Evolutionary conservation across 2,888 invertebrate species (phyloP).

Genomic region (Ornithoptera priamus): DNA sequence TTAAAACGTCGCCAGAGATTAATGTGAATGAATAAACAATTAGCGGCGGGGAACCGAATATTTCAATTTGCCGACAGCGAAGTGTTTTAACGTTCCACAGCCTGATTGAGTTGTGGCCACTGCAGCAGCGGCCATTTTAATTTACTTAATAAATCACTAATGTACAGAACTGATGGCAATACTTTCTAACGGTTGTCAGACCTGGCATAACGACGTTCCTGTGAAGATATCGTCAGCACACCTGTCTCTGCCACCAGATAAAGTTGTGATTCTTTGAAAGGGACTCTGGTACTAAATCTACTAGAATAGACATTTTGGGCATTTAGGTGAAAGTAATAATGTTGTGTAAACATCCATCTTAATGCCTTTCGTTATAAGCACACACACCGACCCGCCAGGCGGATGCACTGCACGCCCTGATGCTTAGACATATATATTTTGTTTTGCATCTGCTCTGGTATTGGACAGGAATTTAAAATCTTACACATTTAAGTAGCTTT

Average conservation of each 20-base stretch:
- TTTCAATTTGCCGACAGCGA: neutral
- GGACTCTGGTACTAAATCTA: neutral
- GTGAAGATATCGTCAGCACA: too few species aligned
- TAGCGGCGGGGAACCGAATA: conserved; percentile 27
- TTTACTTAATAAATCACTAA: neutral
- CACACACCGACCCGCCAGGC: neutral
- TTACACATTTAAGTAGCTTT: too few species aligned
- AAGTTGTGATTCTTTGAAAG: too few species aligned
- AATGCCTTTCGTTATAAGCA: neutral
- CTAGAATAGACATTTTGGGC: neutral
- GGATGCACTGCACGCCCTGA: too few species aligned
- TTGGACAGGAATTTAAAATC: too few species aligned
- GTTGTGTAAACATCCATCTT: neutral
- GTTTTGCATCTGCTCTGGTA: too few species aligned
- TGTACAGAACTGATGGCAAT: too few species aligned
- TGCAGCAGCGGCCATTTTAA: neutral
- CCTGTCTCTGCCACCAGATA: too few species aligned
- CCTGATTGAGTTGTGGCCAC: neutral
- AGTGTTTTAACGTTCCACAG: neutral
- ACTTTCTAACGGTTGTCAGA: too few species aligned
- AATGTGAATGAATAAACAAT: conserved; percentile 40
- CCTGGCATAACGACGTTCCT: too few species aligned
- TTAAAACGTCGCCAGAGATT: conserved; percentile 39
- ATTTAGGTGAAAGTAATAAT: neutral
- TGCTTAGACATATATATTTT: too few species aligned